Evolutionary conservation across 2,797 vertebrate genomes (phyloP), one percentile per base, ranked within the genome.

Genomic region (Podargus strigoides): DNA sequence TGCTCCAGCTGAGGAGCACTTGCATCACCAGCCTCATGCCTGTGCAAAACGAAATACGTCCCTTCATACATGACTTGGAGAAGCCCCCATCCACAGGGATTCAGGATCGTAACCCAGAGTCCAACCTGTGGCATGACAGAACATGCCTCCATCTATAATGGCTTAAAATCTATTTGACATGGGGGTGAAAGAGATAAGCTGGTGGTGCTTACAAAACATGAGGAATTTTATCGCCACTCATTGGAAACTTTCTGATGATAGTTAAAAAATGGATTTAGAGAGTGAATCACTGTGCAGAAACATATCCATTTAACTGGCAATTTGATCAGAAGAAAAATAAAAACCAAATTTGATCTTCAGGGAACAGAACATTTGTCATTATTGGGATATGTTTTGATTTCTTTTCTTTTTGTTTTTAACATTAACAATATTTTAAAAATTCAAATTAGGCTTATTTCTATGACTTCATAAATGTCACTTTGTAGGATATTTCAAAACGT

Each of bases 61-160:
- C 66, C 53, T 46, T 76, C 49, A 66, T 7, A 47, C 5, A 1
- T 4, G 32, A 47, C 24, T 46, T 26, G 60, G 36, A 73, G 49
- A 73, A 63, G n/a, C 2, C 36, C n/a, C 50, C 19, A 28, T 14
- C 27, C 5, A 3, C 34, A 42, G 27, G 27, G 47, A 67, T 84
- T 62, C 47, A 37, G 53, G 59, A 32, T 5, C 3, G 1, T 3
- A 58, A 44, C 53, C 34, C 34, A 6, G 10, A 85, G 55, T 44
- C 39, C 60, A 34, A 6, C 15, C 55, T 24, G 32, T 44, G 55
- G 39, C 10, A 8, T 7, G 41, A 46, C 60, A 74, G 46, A 74
- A 55, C 30, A 5, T 9, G n/a, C 34, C 59, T 52, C 1, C 2
- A 49, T 55, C 72, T 5, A 0, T 22, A 49, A 49, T 1, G 1